phyloP scores from a whole-genome alignment of 2,888 invertebrate species.

The Acronicta alni region DNA sequence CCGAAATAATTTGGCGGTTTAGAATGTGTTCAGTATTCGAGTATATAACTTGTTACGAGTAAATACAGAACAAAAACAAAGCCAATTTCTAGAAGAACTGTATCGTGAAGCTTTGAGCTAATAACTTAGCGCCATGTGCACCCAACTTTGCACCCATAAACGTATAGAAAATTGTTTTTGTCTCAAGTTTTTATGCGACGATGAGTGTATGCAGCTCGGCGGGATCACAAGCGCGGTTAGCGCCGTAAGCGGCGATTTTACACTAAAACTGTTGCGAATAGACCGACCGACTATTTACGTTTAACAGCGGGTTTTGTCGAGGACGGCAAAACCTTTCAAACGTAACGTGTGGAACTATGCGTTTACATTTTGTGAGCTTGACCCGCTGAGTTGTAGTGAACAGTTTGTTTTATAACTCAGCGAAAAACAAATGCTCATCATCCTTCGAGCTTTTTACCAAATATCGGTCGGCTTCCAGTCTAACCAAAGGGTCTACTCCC shows the following conservation, averaged over 20 bases:
- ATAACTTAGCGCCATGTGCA: slow-evolving; percentile 31
- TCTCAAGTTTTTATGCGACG: slow-evolving; percentile 47
- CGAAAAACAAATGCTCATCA: too few species aligned
- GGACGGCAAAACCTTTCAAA: slow-evolving; percentile 26
- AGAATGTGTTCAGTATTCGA: too few species aligned
- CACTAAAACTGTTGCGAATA: slow-evolving; percentile 33
- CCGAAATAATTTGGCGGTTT: too few species aligned
- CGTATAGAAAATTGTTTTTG: slow-evolving; percentile 51
- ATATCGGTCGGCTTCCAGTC: too few species aligned
- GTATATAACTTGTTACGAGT: too few species aligned
- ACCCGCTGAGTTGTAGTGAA: not conserved
- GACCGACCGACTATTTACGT: slow-evolving; percentile 28
- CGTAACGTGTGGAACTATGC: slow-evolving; percentile 4
- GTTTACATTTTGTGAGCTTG: not conserved
- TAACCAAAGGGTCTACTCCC: too few species aligned
- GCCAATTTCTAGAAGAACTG: too few species aligned
- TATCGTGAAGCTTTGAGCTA: not conserved
- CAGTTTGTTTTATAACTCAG: too few species aligned
- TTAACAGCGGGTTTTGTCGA: slow-evolving; percentile 22
- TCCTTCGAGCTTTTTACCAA: too few species aligned
- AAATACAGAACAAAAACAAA: too few species aligned
- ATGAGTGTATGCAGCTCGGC: slow-evolving; percentile 29
- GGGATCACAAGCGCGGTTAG: slow-evolving; percentile 35
- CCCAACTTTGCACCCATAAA: slow-evolving; percentile 28
- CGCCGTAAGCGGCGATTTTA: slow-evolving; percentile 28